Evolutionary conservation across 2,797 vertebrate species (phyloP), one percentile per base, ranked within the genome.

Genomic region (Linurgus olivaceus): DNA sequence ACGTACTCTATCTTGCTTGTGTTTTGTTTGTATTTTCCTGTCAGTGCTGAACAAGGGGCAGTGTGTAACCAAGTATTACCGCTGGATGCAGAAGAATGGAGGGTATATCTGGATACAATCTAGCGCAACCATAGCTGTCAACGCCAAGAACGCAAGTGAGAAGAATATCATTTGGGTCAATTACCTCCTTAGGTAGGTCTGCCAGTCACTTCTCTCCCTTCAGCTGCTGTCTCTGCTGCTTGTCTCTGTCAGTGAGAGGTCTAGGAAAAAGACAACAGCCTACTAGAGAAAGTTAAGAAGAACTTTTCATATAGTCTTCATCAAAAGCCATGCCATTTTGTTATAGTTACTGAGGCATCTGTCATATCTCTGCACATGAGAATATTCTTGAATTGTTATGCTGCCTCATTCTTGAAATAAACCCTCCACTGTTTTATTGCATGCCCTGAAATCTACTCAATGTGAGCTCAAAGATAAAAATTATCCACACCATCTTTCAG

Each of bases 111-210:
- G 99, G 99, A 99, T 99, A 97, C 99, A 99, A 98, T 99, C 99
- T 95, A 98, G 99, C 38, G 99, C 99, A 97, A 99, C 99, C 96
- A 99, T 99, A 84, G 98, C 99, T 89, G 98, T 99, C 96, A 99
- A 99, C n/a, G 98, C 99, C 98, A 99, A 99, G 98, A 99, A 99
- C 23, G 98, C 98, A 93, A 99, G 98, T 38, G 99, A 99, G 96
- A 99, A 99, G 98, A 99, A 99, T 92, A 98, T 99, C 97, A 99
- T 99, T 98, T 99, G 99, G 99, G 99, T 99, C 98, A 99, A 99
- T 98, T 99, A 99, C 55, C 99, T 99, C 88, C 98, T 99, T 90
- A 99, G 98, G 98, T 99, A 98, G 87, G 96, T 94, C 75, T 95
- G 80, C 58, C 63, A 79, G 48, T 84, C 83, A 51, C 78, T 94